These are phyloP conservation scores for Odontocolon sp. DNA, from an alignment of 2,888 invertebrate genomes.

Conservation along the genomic window DNA sequence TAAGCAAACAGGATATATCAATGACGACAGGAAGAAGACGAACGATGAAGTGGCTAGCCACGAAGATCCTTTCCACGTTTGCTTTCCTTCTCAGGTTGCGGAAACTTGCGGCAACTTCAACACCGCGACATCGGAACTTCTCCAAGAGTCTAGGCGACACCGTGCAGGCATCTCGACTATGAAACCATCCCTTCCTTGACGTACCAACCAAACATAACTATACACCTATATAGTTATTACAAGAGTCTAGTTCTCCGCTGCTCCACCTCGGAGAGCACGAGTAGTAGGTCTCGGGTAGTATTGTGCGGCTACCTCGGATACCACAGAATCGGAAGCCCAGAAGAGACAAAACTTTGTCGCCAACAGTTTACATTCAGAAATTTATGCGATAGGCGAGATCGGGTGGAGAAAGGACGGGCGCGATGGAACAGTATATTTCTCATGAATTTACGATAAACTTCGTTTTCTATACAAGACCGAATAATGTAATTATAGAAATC, in stretches of 20 bases:
- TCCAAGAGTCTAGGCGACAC: slow-evolving; percentile 41
- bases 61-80: slow-evolving; percentile 11
- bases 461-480: background rate
- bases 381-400: background rate
- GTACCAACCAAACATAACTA: background rate
- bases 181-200: background rate
- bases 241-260: background rate
- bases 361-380: slow-evolving; percentile 13
- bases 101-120: slow-evolving; percentile 55
- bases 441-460: background rate
- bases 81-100: slow-evolving; percentile 20
- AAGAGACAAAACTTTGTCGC: slow-evolving; percentile 24
- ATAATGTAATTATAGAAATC: too few species aligned
- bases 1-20: slow-evolving; percentile 39
- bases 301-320: slow-evolving; percentile 3
- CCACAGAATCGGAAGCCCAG: slow-evolving; percentile 18
- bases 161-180: slow-evolving; percentile 16
- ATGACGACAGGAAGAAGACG: slow-evolving; percentile 29
- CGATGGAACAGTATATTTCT: background rate
- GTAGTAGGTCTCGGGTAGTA: slow-evolving; percentile 20
- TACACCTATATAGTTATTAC: slow-evolving; percentile 37
- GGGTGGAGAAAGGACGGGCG: background rate
- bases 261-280: slow-evolving; percentile 41
- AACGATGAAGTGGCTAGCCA: slow-evolving; percentile 36
- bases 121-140: slow-evolving; percentile 54